A percentile compares a stretch with the other conserved stretches of the same genome.
Evolutionary conservation across 1,140 invertebrate species (phyloP).

Genomic region (Hyles euphorbiae): DNA sequence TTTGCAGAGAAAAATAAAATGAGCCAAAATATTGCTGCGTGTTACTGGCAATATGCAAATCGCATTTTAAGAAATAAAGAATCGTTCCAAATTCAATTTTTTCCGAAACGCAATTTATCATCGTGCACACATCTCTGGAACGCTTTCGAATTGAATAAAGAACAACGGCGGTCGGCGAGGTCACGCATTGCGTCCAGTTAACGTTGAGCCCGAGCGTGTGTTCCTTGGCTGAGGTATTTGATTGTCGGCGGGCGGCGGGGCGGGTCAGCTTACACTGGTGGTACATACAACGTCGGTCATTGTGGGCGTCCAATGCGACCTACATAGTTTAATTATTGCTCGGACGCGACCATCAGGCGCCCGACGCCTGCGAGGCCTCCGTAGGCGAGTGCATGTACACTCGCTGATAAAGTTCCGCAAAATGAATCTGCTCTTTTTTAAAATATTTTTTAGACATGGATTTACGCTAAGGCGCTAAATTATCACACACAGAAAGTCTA

Average conservation of each 20-base stretch:
- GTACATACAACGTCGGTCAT: conserved; percentile 36
- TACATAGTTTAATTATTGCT: conserved; percentile 65
- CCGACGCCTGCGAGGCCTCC: conserved; percentile 50
- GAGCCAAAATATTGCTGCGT: too few relatives aligned
- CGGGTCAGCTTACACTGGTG: conserved; percentile 32
- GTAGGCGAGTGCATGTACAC: conserved; percentile 38
- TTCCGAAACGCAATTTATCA: conserved; percentile 27
- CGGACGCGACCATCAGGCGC: conserved; percentile 59
- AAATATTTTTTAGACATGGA: background rate
- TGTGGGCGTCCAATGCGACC: conserved; percentile 55
- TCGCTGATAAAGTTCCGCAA: conserved; percentile 6
- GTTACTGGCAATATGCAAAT: too few relatives aligned
- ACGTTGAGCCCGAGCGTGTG: conserved; percentile 27
- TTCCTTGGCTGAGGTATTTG: conserved; percentile 14
- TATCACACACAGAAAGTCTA: too few relatives aligned
- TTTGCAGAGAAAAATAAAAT: too few relatives aligned
- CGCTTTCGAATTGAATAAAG: conserved; percentile 52
- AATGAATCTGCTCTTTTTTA: background rate
- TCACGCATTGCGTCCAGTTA: conserved; percentile 38
- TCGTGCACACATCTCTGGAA: conserved; percentile 25
- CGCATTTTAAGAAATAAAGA: conserved; percentile 2
- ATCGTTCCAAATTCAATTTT: conserved; percentile 23
- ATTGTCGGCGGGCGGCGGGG: conserved; percentile 29
- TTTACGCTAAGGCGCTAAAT: too few relatives aligned
- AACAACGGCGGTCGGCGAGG: conserved; percentile 43